Evolutionary conservation across 1,140 invertebrate genomes (phyloP), one percentile per base, ranked within the genome.

Genomic region (Phocides pigmalion): DNA sequence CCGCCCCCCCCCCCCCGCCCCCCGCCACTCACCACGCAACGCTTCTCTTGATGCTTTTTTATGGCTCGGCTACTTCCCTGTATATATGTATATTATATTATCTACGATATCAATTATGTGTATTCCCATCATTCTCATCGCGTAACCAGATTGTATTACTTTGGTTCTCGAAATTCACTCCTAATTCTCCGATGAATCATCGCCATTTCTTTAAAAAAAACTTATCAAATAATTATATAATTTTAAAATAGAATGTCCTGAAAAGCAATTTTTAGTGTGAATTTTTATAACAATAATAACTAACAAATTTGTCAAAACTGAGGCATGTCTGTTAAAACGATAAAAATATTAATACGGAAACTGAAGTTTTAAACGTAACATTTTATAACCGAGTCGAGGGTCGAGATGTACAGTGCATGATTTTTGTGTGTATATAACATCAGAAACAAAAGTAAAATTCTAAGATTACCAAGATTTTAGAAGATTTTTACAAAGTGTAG

Each of bases 141-240:
- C 64, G 78, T 66, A 68, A 72, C 76, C 79, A 76, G 80, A 81
- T 81, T 63, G 6, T 84, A 84, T 86, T 64, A 74, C 81, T 82
- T 86, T 85, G 81, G 79, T 78, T 70, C 54, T 49, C 42, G 61
- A 46, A 61, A 62, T 46, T 62, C 20, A 62, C 46, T 62, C 25
- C 41, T 56, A 54, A 58, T 64, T 58, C 5, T 58, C 25, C 6
- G 14, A 44, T 22, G 19, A 44, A 19, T 17, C 25, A 46, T 19
- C 54, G 20, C 41, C 54, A 58, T 16, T 20, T 6, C 5, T 28
- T 0, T 56, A 56, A 56, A 54, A 20, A 5, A 20, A 22, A 37
- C 37, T 32, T 14, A 28, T n/a, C 41, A 25, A 41, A 39, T 22
- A 54, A 54, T 54, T 41, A 12, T 17, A 15, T 42, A 20, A 41